phyloP scores from a whole-genome alignment of 2,797 vertebrate species.

The Heterohyrax brucei region DNA sequence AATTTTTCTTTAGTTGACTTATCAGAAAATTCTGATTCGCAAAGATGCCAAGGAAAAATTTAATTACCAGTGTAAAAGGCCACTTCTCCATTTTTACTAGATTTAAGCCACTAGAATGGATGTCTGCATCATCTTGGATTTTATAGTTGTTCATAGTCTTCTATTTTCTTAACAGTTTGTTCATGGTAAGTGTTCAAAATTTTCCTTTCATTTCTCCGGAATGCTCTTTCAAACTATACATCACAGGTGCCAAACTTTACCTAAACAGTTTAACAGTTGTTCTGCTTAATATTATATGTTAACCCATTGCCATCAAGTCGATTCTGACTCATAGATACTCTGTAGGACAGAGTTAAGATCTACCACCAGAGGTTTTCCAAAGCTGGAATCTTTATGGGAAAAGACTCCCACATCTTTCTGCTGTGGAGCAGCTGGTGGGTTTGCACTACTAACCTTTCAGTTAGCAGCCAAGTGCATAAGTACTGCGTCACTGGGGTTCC shows the following conservation, averaged over 20 bases:
- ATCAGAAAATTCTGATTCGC: conserved; percentile 22
- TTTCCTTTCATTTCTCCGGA: neutral
- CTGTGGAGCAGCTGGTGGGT: neutral
- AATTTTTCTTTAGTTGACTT: conserved; percentile 32
- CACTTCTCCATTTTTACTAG: conserved; percentile 38
- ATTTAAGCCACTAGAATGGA: neutral
- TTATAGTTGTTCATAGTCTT: neutral
- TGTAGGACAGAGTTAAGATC: neutral
- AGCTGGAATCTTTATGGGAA: neutral
- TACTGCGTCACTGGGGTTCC: neutral
- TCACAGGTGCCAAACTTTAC: conserved; percentile 40
- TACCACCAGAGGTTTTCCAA: neutral
- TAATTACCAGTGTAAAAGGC: conserved; percentile 33
- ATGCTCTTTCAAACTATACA: conserved; percentile 32
- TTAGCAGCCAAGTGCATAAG: neutral
- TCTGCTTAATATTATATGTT: conserved; percentile 56
- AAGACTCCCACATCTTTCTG: neutral
- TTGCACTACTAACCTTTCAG: neutral
- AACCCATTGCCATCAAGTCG: neutral
- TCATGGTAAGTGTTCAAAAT: conserved; percentile 53
- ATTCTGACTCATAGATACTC: too few species aligned
- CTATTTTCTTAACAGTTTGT: neutral
- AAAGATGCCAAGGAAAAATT: conserved; percentile 52
- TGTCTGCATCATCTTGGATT: neutral
- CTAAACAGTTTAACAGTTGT: conserved; percentile 19